These are phyloP conservation scores for Mamestra configurata DNA, from an alignment of 1,140 invertebrate genomes.

Conservation along the genomic window DNA sequence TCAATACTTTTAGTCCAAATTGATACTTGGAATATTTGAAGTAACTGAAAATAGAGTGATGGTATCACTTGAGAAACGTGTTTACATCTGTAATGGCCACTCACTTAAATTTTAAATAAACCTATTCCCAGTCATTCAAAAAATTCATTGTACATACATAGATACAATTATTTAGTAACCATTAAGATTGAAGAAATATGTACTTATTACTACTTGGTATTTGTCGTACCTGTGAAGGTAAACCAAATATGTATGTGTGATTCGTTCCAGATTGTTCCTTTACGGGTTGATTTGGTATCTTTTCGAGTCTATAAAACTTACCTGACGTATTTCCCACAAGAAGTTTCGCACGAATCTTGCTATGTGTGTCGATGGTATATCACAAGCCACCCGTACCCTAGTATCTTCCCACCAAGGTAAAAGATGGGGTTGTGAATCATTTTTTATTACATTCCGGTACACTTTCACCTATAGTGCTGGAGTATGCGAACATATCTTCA, in stretches of 20 bases:
- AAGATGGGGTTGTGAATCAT: constrained; percentile 14
- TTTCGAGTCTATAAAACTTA: constrained; percentile 13
- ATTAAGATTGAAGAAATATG: constrained; percentile 3
- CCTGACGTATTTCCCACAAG: background rate
- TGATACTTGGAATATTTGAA: constrained; percentile 14
- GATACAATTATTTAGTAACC: background rate
- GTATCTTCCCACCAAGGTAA: background rate
- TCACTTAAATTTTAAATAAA: background rate
- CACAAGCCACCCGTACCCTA: background rate
- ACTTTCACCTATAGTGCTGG: background rate
- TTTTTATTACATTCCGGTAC: constrained; percentile 34
- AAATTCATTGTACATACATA: background rate
- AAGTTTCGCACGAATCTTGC: background rate
- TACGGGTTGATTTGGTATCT: constrained; percentile 26
- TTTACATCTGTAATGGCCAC: constrained; percentile 2
- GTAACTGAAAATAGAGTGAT: background rate
- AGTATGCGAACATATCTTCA: background rate
- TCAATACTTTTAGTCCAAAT: constrained; percentile 25
- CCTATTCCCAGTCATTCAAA: background rate
- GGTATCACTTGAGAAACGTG: background rate
- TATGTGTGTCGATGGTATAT: constrained; percentile 6
- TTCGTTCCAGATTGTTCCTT: constrained; percentile 16
- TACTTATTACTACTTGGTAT: no score
- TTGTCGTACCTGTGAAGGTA: background rate
- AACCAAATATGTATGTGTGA: background rate